These are phyloP conservation scores for Agrochola macilenta DNA, from an alignment of 2,888 invertebrate species.

Conservation along the genomic window DNA sequence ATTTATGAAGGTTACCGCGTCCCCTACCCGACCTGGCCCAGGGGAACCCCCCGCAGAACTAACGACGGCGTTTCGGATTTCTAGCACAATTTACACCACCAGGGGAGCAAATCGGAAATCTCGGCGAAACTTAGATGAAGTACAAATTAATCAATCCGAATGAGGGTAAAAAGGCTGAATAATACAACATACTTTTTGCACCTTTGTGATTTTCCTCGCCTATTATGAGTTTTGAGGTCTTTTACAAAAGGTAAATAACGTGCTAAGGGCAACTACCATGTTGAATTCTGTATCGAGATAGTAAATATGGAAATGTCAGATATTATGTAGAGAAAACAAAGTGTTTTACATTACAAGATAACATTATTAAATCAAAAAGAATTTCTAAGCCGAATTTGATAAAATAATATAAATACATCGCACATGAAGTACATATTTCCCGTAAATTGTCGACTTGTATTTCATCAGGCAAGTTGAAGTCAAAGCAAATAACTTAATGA, in stretches of 20 bases:
- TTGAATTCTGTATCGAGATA: conserved; percentile 2
- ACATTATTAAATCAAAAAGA: conserved; percentile 12
- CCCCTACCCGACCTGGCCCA: conserved; percentile 84
- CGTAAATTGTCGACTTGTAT: conserved; percentile 70
- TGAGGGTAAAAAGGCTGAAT: conserved; percentile 74
- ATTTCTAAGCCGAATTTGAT: neutral
- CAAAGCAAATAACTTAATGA: conserved; percentile 87
- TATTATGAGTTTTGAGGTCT: conserved; percentile 45
- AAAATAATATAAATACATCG: conserved; percentile 1
- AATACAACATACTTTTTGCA: conserved; percentile 74
- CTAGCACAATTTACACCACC: conserved; percentile 87
- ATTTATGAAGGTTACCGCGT: conserved; percentile 88
- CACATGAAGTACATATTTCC: conserved; percentile 39
- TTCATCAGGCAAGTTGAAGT: conserved; percentile 79
- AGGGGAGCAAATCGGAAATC: conserved; percentile 81
- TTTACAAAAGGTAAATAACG: conserved; percentile 32
- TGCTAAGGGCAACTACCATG: conserved; percentile 11
- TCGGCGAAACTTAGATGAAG: conserved; percentile 82
- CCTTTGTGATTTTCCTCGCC: conserved; percentile 58
- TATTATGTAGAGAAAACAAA: conserved; percentile 15
- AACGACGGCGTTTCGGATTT: conserved; percentile 89
- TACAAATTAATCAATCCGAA: conserved; percentile 82
- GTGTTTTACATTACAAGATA: conserved; percentile 1
- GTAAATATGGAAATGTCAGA: conserved; percentile 18
- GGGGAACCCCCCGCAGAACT: conserved; percentile 86